A percentile compares a stretch with the other conserved stretches of the same genome.
Evolutionary conservation across 2,113 vertebrate genomes (phyloP).

Genomic region (Pavo muticus): DNA sequence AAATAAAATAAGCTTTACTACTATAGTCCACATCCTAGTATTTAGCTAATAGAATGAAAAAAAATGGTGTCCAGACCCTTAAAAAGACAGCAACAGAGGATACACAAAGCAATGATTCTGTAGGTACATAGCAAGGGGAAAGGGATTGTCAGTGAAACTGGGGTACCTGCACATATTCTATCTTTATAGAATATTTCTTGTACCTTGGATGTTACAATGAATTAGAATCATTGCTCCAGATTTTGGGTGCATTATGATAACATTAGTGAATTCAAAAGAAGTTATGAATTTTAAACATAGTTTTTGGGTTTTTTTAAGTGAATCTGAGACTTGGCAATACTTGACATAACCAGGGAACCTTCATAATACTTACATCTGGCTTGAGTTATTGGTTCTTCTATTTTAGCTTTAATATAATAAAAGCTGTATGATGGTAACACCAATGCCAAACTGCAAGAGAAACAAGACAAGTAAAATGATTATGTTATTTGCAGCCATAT

Average conservation of each 20-base stretch:
- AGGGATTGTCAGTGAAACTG: conserved; percentile 48
- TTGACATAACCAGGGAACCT: conserved; percentile 31
- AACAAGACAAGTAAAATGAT: conserved; percentile 71
- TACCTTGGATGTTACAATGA: conserved; percentile 72
- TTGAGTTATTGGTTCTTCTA: conserved; percentile 90
- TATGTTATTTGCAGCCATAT: background rate
- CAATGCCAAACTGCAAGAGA: conserved; percentile 92
- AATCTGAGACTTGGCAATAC: conserved; percentile 18
- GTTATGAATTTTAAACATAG: conserved; percentile 52
- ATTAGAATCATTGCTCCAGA: conserved; percentile 83
- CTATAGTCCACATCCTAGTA: background rate
- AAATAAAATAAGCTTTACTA: conserved; percentile 1
- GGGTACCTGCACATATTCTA: conserved; percentile 82
- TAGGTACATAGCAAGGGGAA: conserved; percentile 69
- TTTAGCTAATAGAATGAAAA: background rate
- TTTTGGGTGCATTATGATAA: conserved; percentile 55
- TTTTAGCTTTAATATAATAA: conserved; percentile 96
- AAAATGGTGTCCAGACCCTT: conserved; percentile 72
- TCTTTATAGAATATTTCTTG: conserved; percentile 80
- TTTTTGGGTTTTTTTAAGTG: background rate
- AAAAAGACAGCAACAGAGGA: conserved; percentile 78
- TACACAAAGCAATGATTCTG: conserved; percentile 83
- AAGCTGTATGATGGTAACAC: conserved; percentile 96
- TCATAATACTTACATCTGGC: conserved; percentile 91
- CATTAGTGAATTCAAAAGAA: conserved; percentile 65